Percentiles rank a stretch among this genome's conserved stretches.
Conservation (phyloP, 2,888 invertebrate genomes). For the Flexamia atlantica region DNA sequence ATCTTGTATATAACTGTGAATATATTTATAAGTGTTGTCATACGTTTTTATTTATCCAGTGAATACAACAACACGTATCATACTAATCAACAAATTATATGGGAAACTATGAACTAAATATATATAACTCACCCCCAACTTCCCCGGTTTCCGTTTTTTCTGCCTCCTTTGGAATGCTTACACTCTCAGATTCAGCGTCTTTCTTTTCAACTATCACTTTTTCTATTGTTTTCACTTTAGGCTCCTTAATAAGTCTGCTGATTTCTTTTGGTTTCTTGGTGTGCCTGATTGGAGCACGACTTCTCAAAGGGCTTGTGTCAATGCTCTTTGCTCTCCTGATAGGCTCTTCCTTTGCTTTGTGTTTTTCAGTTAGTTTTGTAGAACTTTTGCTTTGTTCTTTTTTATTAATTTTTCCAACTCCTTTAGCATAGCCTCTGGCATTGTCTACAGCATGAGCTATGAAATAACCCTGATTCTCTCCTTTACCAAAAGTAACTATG, state of each 20-base stretch:
- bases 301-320: not conserved
- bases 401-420: not conserved
- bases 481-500: slow-evolving; percentile 44
- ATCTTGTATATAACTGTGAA: no score
- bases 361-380: not conserved
- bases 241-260: not conserved
- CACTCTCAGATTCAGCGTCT: not conserved
- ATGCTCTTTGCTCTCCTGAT: not conserved
- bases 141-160: not conserved
- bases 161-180: not conserved
- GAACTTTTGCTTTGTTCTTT: not conserved
- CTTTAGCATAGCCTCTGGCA: slow-evolving; percentile 6
- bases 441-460: slow-evolving; percentile 42
- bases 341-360: not conserved
- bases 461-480: slow-evolving; percentile 25
- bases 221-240: not conserved
- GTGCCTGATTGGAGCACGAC: not conserved
- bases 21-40: no score
- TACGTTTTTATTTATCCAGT: no score
- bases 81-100: no score
- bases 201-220: not conserved
- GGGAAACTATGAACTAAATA: no score
- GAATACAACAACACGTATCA: no score
- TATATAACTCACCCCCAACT: not conserved
- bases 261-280: slow-evolving; percentile 12